Evolutionary conservation across 2,888 invertebrate species (phyloP), one percentile per base, ranked within the genome.

Genomic region (Polydrusus pterygomalis): DNA sequence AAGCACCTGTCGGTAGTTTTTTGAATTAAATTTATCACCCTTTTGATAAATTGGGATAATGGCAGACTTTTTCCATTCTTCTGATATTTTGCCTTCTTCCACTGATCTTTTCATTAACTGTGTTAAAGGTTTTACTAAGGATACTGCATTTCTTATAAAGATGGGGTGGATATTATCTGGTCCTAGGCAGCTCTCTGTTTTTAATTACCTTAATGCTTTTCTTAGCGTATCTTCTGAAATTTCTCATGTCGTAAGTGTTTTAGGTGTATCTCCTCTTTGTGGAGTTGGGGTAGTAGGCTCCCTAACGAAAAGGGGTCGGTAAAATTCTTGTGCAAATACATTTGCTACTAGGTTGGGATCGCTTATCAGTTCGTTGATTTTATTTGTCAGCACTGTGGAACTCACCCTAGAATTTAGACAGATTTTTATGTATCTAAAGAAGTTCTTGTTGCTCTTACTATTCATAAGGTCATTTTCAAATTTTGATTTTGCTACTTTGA

Each of bases 301-400:
- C 34, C 7, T 34, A 7, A 8, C 8, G 8, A 8, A 34, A 34
- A 7, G 10, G 8, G 34, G 34, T 34, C 34, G 34, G 34, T 34
- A 34, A 34, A 34, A 34, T 34, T 34, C 34, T 10, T 34, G 34
- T 34, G 34, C 34, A 7, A 34, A 34, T 34, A 34, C 8, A 34
- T 34, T 34, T 7, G 1, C 43, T n/a, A 13, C 40, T 47, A 45
- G 15, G 43, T 34, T 34, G 34, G 34, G 34, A 20, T 54, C 17
- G 58, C 56, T 25, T 15, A 67, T 18, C 10, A 34, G 34, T 9
- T 58, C 34, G 13, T 15, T 54, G n/a, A 15, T 65, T 20, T 25
- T 5, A 49, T n/a, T 25, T n/a, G n/a, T n/a, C n/a, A n/a, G n/a
- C n/a, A n/a, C n/a, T n/a, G n/a, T n/a, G n/a, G n/a, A n/a, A n/a